Base-by-base conservation (phyloP, 2,113 vertebrate species). In the Zingel zingel region DNA sequence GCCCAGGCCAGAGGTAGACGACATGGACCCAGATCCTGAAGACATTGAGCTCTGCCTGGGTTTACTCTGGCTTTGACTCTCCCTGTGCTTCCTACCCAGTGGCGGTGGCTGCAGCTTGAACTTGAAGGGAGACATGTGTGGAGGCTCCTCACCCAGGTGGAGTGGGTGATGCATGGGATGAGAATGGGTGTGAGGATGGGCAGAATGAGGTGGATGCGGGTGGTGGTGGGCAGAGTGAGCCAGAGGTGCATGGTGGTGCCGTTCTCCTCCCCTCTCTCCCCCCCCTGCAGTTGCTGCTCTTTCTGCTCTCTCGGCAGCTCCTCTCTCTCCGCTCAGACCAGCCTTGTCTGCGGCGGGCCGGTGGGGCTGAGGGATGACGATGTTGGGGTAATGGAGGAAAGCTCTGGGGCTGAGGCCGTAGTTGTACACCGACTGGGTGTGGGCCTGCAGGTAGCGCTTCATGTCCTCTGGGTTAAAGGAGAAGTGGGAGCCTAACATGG, bases 381-480 rank as follows among this genome's bases (percentile, higher is more conserved):
- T 96, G 92, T 96, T 96, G 23, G 97, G 97, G 91, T 98, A 97
- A 88, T 97, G 97, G 65, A 98, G 95, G 91, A 98, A 97, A 58
- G 97, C 97, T 18, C 97, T 93, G 39, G 97, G 97, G 87, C 97
- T 97, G 81, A 98, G 97, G 94, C 97, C 97, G 88, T 98, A 98
- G 94, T 98, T 97, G 91, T 97, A 97, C 56, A 98, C 97, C 1
- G 96, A 97, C 95, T 97, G 97, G 77, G 96, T 97, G 89, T 98
- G 97, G 23, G 97, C 97, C 94, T 97, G 96, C 87, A 98, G 94
- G 95, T 97, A 97, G 89, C 96, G 96, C 90, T 97, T 97, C 97
- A 98, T 97, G 95, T 98, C 97, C 90, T 98, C 96, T 0, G 97
- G 95, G 92, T 96, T 98, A 90, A 98, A 98, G 85, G 97, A 98